Evolutionary conservation across 2,113 vertebrate species (phyloP).

Genomic region (Corythoichthys haematopterus): DNA sequence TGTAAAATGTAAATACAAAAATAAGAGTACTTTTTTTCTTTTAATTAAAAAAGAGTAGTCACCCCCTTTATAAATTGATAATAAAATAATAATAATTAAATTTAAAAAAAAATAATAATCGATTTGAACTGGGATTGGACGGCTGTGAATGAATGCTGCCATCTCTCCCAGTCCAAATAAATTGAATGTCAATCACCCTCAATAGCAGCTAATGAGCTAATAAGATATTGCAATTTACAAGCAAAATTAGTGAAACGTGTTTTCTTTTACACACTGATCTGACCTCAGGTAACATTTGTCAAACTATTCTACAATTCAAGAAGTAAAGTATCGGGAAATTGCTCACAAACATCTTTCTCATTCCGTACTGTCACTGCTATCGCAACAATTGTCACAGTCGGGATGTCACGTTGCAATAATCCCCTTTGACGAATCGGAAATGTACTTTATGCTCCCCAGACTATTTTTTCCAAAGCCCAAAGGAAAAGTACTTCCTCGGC

Average conservation of each 20-base stretch:
- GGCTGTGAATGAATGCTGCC: too few species aligned
- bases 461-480: slow-evolving; percentile 34
- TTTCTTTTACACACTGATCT: slow-evolving; percentile 6
- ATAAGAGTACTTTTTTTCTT: too few species aligned
- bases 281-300: background rate
- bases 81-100: too few species aligned
- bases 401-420: slow-evolving; percentile 59
- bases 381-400: slow-evolving; percentile 54
- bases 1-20: too few species aligned
- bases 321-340: slow-evolving; percentile 40
- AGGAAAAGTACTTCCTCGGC: slow-evolving; percentile 5
- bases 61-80: too few species aligned
- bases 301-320: background rate
- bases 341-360: slow-evolving; percentile 47
- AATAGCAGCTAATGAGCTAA: too few species aligned
- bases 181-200: too few species aligned
- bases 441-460: slow-evolving; percentile 24
- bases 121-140: too few species aligned
- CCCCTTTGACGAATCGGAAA: slow-evolving; percentile 53
- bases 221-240: too few species aligned
- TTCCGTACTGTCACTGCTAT: slow-evolving; percentile 60
- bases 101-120: too few species aligned
- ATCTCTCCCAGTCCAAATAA: too few species aligned
- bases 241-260: background rate
- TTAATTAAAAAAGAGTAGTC: too few species aligned